phyloP scores from a whole-genome alignment of 2,888 invertebrate species.

The Malthinus seriepunctatus region DNA sequence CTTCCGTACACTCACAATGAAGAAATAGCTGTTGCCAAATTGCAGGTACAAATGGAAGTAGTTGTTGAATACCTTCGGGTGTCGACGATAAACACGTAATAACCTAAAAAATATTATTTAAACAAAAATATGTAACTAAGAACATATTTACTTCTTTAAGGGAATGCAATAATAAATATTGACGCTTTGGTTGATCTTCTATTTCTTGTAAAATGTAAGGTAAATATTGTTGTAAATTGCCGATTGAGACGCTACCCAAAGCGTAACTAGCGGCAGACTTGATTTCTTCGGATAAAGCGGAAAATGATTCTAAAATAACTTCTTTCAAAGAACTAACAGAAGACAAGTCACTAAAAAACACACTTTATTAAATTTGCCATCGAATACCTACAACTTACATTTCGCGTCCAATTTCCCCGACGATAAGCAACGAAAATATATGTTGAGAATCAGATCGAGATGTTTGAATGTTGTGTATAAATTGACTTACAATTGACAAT shows the following conservation, averaged over 20 bases:
- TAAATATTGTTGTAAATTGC: slow-evolving; percentile 90
- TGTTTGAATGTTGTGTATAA: slow-evolving; percentile 73
- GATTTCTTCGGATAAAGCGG: slow-evolving; percentile 91
- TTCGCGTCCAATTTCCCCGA: slow-evolving; percentile 96
- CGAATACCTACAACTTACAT: slow-evolving; percentile 64
- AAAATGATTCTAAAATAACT: slow-evolving; percentile 84
- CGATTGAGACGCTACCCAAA: slow-evolving; percentile 93
- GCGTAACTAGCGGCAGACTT: slow-evolving; percentile 98
- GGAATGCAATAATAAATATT: slow-evolving; percentile 95
- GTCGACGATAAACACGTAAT: slow-evolving; percentile 82
- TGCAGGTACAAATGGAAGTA: slow-evolving; percentile 80
- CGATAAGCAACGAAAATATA: slow-evolving; percentile 90
- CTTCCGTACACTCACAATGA: slow-evolving; percentile 96
- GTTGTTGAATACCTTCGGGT: slow-evolving; percentile 71
- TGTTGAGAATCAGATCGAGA: slow-evolving; percentile 78
- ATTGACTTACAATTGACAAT: slow-evolving; percentile 65
- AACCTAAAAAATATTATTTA: slow-evolving; percentile 59
- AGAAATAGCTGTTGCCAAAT: slow-evolving; percentile 93
- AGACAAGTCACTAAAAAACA: slow-evolving; percentile 71
- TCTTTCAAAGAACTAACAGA: slow-evolving; percentile 74
- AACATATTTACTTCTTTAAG: slow-evolving; percentile 80
- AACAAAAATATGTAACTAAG: slow-evolving; percentile 3
- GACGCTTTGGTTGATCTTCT: slow-evolving; percentile 89
- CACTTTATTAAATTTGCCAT: background rate
- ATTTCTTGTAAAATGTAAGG: slow-evolving; percentile 95